Conservation (phyloP, 2,797 vertebrate genomes). For the Linurgus olivaceus region DNA sequence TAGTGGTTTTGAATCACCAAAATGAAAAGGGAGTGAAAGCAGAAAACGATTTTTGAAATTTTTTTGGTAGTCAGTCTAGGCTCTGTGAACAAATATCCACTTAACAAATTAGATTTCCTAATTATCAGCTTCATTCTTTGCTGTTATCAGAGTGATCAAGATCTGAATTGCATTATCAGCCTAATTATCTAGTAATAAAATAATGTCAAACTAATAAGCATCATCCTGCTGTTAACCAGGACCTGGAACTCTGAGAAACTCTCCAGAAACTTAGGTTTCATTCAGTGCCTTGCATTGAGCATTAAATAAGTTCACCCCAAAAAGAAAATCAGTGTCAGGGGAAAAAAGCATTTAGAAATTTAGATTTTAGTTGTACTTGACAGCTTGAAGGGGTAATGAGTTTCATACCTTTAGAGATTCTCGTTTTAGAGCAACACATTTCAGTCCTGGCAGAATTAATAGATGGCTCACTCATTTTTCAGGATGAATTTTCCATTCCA, state of each 20-base stretch:
- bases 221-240: not conserved
- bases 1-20: not conserved
- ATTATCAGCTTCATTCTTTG: constrained; percentile 4
- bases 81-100: not conserved
- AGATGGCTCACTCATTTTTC: not conserved
- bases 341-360: not conserved
- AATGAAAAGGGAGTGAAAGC: not conserved
- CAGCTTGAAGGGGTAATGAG: not conserved
- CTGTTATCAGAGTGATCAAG: not conserved
- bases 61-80: not conserved
- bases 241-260: not conserved
- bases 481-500: not conserved
- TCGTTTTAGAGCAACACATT: not conserved
- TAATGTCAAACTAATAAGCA: not conserved
- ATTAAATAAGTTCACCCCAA: not conserved
- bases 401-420: not conserved
- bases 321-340: not conserved
- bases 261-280: not conserved
- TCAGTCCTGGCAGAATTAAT: not conserved
- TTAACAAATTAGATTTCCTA: not conserved
- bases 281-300: not conserved
- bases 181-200: constrained; percentile 10
- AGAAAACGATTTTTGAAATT: not conserved
- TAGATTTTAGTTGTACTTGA: not conserved
- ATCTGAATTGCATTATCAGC: not conserved